Evolutionary conservation across 2,888 invertebrate species (phyloP).

Genomic region (Cephus pulcher): DNA sequence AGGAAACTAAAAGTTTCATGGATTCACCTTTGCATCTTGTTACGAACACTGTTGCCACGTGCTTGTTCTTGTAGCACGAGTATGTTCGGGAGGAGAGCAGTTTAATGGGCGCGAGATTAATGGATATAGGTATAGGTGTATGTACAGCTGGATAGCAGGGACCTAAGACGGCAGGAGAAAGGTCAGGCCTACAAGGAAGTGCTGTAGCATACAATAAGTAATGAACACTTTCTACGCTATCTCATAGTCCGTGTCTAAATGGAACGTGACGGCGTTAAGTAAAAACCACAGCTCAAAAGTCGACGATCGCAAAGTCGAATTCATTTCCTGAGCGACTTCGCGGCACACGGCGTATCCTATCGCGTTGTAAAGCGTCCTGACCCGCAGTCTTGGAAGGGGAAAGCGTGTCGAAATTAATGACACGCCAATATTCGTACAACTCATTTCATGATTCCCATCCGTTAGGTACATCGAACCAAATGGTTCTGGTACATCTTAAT

Average conservation of each 20-base stretch:
- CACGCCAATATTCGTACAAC: background rate
- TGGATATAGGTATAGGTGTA: background rate
- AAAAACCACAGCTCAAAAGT: constrained; percentile 23
- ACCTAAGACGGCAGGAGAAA: constrained; percentile 49
- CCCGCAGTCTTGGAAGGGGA: constrained; percentile 13
- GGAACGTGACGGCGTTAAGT: constrained; percentile 47
- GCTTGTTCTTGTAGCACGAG: constrained; percentile 3
- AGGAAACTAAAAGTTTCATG: constrained; percentile 2
- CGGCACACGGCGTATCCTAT: background rate
- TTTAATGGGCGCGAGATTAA: background rate
- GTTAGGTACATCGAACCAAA: background rate
- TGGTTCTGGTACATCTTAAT: background rate
- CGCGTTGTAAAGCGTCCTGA: background rate
- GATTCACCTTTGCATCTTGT: background rate
- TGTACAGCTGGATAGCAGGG: constrained; percentile 10
- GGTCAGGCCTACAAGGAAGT: constrained; percentile 59
- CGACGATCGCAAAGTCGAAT: background rate
- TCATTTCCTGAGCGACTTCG: background rate
- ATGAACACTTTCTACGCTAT: constrained; percentile 43
- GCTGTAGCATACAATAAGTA: constrained; percentile 40
- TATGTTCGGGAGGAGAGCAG: background rate
- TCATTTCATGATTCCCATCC: background rate
- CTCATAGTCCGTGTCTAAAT: constrained; percentile 35
- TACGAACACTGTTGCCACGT: background rate
- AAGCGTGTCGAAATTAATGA: constrained; percentile 34